Conservation (phyloP, 2,113 vertebrate species). For the Eurystomus gularis region DNA sequence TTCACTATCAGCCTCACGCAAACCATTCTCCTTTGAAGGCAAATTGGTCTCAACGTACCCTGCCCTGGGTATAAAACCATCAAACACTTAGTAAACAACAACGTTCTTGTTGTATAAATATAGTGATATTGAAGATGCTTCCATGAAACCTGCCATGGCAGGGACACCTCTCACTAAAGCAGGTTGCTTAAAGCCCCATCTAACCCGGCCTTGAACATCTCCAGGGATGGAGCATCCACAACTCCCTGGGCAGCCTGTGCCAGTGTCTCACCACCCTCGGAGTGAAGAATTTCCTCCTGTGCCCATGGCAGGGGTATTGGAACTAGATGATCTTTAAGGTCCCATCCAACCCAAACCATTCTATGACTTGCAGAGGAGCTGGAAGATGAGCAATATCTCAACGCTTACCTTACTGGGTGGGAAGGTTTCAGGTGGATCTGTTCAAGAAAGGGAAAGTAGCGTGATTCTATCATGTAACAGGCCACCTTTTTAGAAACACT, state of each 20-base stretch:
- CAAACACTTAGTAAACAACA: background rate
- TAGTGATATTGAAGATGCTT: background rate
- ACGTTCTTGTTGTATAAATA: background rate
- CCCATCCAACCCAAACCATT: too few species aligned
- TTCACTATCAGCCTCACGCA: background rate
- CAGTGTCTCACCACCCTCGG: too few species aligned
- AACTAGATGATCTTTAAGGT: too few species aligned
- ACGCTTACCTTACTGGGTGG: background rate
- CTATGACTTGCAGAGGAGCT: too few species aligned
- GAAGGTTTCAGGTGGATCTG: background rate
- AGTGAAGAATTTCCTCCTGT: too few species aligned
- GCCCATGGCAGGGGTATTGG: too few species aligned
- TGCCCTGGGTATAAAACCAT: background rate
- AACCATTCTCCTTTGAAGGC: background rate
- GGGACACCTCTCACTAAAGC: too few species aligned
- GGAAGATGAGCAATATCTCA: background rate
- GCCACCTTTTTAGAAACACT: background rate
- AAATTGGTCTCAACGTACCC: background rate
- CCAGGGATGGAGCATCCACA: too few species aligned
- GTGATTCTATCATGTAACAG: background rate
- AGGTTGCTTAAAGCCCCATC: too few species aligned
- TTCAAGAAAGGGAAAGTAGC: background rate
- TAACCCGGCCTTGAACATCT: too few species aligned
- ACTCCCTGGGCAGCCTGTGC: too few species aligned
- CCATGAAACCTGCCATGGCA: background rate